These are phyloP conservation scores for Antechinus stuartii DNA, from an alignment of 2,113 vertebrate genomes.

Conservation along the genomic window DNA sequence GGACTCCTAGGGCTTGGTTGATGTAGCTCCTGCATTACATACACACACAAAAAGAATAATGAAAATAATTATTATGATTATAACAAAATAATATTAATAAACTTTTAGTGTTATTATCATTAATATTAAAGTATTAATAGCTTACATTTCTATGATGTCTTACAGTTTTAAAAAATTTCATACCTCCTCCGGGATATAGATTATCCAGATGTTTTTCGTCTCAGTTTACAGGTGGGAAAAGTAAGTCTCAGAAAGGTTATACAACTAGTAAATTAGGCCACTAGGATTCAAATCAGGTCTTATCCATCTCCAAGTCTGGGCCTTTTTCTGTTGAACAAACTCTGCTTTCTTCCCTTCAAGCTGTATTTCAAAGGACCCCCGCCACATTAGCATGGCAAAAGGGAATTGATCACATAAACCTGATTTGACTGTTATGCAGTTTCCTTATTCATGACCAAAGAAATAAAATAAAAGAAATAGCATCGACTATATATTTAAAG, in stretches of 20 bases:
- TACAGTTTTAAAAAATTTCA: background rate
- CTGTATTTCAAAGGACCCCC: background rate
- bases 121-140: background rate
- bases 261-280: background rate
- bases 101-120: background rate
- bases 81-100: background rate
- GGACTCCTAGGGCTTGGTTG: background rate
- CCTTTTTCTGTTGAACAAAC: background rate
- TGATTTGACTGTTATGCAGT: background rate
- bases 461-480: background rate
- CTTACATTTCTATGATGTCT: background rate
- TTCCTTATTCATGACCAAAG: background rate
- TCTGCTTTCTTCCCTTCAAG: background rate
- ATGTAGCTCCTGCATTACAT: background rate
- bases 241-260: background rate
- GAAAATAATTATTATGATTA: background rate
- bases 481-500: background rate
- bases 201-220: background rate
- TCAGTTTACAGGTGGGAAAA: background rate
- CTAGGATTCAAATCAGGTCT: background rate
- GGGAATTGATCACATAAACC: background rate
- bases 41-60: background rate
- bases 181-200: background rate
- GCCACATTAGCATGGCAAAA: background rate
- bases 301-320: background rate